A percentile compares a stretch with the other conserved stretches of the same genome.
Evolutionary conservation across 2,888 invertebrate genomes (phyloP).

Genomic region (Dioctria rufipes): DNA sequence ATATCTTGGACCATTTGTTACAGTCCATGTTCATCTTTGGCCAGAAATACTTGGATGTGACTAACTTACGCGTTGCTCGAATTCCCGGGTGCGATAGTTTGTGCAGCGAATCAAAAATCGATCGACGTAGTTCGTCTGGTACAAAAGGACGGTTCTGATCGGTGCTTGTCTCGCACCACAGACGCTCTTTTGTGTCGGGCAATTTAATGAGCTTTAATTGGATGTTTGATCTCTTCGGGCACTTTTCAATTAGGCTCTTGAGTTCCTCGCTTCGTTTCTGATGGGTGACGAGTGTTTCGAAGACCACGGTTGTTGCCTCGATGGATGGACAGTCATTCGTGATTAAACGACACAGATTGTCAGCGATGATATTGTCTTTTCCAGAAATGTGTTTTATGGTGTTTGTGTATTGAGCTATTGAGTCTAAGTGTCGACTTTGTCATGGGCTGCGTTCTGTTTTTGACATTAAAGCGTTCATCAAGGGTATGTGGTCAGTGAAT

Average conservation of each 20-base stretch:
- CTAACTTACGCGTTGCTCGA: not conserved
- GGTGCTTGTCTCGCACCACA: not conserved
- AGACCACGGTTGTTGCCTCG: not conserved
- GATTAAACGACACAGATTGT: constrained; percentile 27
- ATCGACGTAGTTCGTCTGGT: not conserved
- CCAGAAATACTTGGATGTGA: not conserved
- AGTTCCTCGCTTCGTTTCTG: not conserved
- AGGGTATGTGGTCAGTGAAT: constrained; percentile 55
- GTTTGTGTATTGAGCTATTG: constrained; percentile 54
- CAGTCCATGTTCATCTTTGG: constrained; percentile 8
- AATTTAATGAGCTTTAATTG: not conserved
- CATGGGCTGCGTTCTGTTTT: constrained; percentile 61
- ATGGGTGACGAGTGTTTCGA: not conserved
- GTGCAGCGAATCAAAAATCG: not conserved
- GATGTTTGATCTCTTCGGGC: not conserved
- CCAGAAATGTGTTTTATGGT: constrained; percentile 39
- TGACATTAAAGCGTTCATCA: constrained; percentile 63
- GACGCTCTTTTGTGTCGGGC: not conserved
- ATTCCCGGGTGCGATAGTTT: not conserved
- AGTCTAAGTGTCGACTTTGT: constrained; percentile 66
- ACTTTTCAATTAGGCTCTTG: not conserved
- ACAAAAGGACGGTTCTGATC: not conserved
- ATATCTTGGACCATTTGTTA: not conserved
- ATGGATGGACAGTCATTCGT: not conserved
- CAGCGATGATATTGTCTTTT: constrained; percentile 42